These are phyloP conservation scores for Philaethria dido DNA, from an alignment of 2,888 invertebrate genomes.

Conservation along the genomic window DNA sequence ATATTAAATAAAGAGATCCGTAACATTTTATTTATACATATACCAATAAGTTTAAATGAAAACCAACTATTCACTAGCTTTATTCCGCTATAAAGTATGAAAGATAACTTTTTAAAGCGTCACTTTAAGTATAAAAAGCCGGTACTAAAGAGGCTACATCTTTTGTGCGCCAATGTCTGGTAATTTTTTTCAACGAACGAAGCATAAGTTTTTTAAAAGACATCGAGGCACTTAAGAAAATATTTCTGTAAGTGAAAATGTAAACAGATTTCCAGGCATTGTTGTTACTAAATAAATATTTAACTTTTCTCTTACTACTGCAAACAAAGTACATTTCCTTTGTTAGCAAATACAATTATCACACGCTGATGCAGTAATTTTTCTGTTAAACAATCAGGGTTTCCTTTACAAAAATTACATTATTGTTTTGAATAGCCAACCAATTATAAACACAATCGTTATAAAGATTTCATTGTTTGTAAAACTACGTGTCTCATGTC, in stretches of 20 bases:
- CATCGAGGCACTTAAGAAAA: constrained; percentile 19
- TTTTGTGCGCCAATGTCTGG: constrained; percentile 32
- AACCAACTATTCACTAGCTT: neutral
- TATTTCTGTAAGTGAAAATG: constrained; percentile 15
- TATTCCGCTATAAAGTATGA: neutral
- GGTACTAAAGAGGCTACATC: constrained; percentile 17
- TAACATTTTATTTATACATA: neutral
- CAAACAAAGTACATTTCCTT: constrained; percentile 2
- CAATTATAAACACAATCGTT: too few species aligned
- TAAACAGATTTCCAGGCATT: constrained; percentile 8
- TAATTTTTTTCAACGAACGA: constrained; percentile 21
- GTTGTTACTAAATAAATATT: constrained; percentile 8
- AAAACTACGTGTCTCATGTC: too few species aligned
- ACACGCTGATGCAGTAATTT: neutral
- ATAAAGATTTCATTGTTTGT: too few species aligned
- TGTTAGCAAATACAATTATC: constrained; percentile 4
- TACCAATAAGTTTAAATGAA: neutral
- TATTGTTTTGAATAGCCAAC: neutral
- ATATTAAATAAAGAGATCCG: too few species aligned
- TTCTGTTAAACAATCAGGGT: neutral
- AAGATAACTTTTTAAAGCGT: constrained; percentile 23
- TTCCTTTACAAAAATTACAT: neutral
- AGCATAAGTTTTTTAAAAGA: constrained; percentile 18
- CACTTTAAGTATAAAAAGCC: constrained; percentile 25
- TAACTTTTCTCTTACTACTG: constrained; percentile 2